A percentile compares a stretch with the other conserved stretches of the same genome.
phyloP scores from a whole-genome alignment of 1,140 invertebrate genomes.

The Nephotettix cincticeps region DNA sequence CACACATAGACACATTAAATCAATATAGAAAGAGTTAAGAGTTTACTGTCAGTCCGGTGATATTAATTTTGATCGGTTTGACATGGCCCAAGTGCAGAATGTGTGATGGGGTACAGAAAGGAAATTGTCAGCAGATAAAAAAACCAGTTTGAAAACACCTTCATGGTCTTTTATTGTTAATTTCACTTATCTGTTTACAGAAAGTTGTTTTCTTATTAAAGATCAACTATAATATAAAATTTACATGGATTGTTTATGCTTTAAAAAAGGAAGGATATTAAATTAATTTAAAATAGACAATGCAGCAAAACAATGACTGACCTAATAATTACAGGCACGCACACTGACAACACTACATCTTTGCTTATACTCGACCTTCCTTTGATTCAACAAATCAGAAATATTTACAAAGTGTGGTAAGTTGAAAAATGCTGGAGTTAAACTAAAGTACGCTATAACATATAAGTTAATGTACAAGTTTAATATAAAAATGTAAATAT shows the following conservation, averaged over 20 bases:
- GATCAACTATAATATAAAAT: constrained; percentile 29
- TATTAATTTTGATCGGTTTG: neutral
- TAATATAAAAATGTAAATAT: constrained; percentile 20
- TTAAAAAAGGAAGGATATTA: constrained; percentile 21
- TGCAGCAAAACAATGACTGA: neutral
- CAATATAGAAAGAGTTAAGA: constrained; percentile 12
- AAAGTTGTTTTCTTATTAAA: constrained; percentile 23
- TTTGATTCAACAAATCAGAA: neutral
- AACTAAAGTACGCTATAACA: neutral
- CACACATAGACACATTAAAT: no score
- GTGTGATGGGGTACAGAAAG: constrained; percentile 24
- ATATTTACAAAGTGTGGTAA: constrained; percentile 24
- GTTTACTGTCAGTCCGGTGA: neutral
- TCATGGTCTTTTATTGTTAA: constrained; percentile 26
- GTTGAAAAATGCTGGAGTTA: constrained; percentile 33
- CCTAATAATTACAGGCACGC: constrained; percentile 22
- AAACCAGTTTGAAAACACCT: constrained; percentile 7
- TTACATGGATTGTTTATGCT: constrained; percentile 18
- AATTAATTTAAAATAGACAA: constrained; percentile 19
- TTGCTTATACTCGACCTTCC: neutral
- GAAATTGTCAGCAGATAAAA: constrained; percentile 9
- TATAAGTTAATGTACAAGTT: constrained; percentile 13
- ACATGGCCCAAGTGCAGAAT: constrained; percentile 30
- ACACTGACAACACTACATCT: constrained; percentile 25
- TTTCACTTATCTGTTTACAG: constrained; percentile 20